Base-by-base conservation (phyloP, 2,113 vertebrate species). In the Seriola dumerili region DNA sequence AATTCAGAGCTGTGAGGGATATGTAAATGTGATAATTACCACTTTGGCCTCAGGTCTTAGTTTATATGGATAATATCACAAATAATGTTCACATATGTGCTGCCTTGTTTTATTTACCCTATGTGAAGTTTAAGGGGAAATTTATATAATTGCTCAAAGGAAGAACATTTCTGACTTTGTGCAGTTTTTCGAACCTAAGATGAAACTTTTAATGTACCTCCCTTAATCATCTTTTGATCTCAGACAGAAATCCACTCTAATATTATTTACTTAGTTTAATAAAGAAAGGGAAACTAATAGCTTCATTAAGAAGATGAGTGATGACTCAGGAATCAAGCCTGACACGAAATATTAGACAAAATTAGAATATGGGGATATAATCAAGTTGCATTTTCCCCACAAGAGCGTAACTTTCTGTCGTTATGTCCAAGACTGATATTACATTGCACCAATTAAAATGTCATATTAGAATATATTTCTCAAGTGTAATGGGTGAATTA, bases 211-310 rank as follows among this genome's bases (percentile, higher is more conserved):
- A 38, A 12, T 48, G 38, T 25, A 57, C 2, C 11, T n/a, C 4
- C 23, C 13, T 67, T n/a, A 16, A 44, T 55, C 8, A 57, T 48
- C 0, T 44, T 66, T 64, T 61, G 14, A 69, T 19, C 61, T 66
- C 14, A 57, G 36, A 79, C 59, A 54, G 1, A 76, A 72, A 71
- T 69, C 7, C 23, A 25, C 10, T 13, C 21, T 16, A 17, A 69
- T 83, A 40, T 58, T 11, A 78, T 64, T 62, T 40, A 78, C 52
- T 52, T 68, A 21, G 19, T 63, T 78, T 29, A 55, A 70, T 66
- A 50, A 0, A 40, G 14, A 65, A 1, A 25, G 6, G 10, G 11
- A 70, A 66, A 66, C 13, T 25, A 71, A 64, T 13, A 14, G 11
- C 13, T 29, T 0, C 36, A 68, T 50, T 78, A 54, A 23, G n/a